Percentiles rank a stretch among this genome's conserved stretches.
These are phyloP conservation scores for Protobothrops flavoviridis DNA, from an alignment of 2,113 vertebrate genomes.

Conservation along the genomic window DNA sequence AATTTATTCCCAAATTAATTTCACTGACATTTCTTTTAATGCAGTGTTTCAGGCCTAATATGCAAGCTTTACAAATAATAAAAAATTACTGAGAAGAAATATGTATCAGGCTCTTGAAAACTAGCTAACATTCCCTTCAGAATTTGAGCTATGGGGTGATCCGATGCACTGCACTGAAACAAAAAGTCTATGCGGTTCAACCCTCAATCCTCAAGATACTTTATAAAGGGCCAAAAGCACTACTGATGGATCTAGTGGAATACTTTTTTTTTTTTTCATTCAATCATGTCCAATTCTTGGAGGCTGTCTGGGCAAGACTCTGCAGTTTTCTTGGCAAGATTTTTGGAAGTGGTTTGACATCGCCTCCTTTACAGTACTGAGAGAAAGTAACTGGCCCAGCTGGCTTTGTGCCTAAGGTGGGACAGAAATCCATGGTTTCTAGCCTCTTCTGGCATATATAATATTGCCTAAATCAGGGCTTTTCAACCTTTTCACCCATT, in stretches of 20 bases:
- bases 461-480: background rate
- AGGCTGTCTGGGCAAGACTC: background rate
- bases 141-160: background rate
- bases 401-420: background rate
- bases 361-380: background rate
- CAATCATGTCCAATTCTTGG: background rate
- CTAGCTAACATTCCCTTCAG: background rate
- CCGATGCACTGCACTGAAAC: background rate
- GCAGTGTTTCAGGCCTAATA: background rate
- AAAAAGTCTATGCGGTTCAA: background rate
- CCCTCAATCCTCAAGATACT: background rate
- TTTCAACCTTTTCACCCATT: no score
- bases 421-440: background rate
- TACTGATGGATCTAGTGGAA: background rate
- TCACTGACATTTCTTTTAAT: conserved; percentile 5
- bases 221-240: background rate
- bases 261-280: background rate
- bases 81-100: background rate
- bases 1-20: background rate
- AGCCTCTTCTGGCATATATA: background rate
- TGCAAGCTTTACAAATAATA: background rate
- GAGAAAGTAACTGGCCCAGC: background rate
- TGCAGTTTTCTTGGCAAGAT: background rate
- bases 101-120: background rate
- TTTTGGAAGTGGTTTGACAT: background rate